phyloP scores from a whole-genome alignment of 2,113 vertebrate genomes.

The Ifrita kowaldi region DNA sequence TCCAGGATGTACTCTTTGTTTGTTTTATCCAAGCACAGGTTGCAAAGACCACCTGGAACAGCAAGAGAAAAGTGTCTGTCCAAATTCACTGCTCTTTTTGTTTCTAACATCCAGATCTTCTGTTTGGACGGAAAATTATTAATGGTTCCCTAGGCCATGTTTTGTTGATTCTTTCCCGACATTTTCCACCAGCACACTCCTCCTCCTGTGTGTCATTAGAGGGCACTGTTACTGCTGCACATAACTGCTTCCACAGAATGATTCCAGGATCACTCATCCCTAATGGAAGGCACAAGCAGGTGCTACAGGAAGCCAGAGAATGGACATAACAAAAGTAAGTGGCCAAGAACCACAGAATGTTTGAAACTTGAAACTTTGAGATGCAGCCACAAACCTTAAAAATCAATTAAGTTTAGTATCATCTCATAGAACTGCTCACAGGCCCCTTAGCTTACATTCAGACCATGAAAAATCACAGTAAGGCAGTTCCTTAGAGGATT shows the following conservation, averaged over 20 bases:
- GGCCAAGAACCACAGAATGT: neutral
- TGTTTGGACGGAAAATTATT: neutral
- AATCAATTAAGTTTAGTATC: neutral
- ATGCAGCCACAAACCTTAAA: neutral
- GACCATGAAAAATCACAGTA: accelerated
- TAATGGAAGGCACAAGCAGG: neutral
- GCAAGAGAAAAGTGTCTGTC: neutral
- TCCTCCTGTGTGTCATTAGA: neutral
- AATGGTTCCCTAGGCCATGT: accelerated
- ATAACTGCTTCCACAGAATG: neutral
- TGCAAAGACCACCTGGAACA: slow-evolving; percentile 88
- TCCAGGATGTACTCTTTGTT: slow-evolving; percentile 86
- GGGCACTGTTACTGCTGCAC: neutral
- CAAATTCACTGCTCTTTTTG: neutral
- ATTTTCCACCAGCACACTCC: neutral
- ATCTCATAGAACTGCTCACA: neutral
- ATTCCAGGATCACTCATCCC: neutral
- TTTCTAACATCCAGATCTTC: neutral
- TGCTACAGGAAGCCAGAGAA: neutral
- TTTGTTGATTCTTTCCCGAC: neutral
- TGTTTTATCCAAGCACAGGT: slow-evolving; percentile 85
- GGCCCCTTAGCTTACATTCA: neutral
- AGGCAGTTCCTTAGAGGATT: neutral
- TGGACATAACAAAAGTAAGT: neutral
- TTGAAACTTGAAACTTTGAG: neutral